Percentiles rank a stretch among this genome's conserved stretches.
phyloP scores from a whole-genome alignment of 2,797 vertebrate species.

The Triplophysa bombifrons region DNA sequence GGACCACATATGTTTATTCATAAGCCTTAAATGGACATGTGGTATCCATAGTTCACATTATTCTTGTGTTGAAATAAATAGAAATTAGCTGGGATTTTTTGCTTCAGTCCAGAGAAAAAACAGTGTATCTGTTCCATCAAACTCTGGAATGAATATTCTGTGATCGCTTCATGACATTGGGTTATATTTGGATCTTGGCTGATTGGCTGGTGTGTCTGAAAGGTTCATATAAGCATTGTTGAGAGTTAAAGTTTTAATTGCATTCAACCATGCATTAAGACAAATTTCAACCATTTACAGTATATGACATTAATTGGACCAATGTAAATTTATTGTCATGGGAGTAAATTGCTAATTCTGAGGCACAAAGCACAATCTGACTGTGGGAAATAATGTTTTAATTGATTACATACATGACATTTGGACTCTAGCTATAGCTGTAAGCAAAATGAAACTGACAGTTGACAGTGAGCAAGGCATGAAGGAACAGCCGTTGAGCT shows the following conservation, averaged over 20 bases:
- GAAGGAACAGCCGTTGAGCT: conserved; percentile 42
- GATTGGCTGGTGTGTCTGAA: not conserved
- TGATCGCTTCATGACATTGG: conserved; percentile 6
- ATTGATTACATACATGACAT: conserved; percentile 17
- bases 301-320: not conserved
- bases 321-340: not conserved
- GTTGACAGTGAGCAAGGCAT: conserved; percentile 31
- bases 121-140: not conserved
- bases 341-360: not conserved
- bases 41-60: not conserved
- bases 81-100: not conserved
- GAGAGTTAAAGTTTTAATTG: not conserved
- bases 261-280: not conserved
- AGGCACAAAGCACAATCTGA: not conserved
- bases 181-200: conserved; percentile 4
- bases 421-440: not conserved
- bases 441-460: conserved; percentile 29
- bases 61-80: not conserved
- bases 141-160: not conserved
- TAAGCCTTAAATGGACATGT: conserved; percentile 10
- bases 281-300: not conserved
- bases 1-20: not conserved
- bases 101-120: not conserved
- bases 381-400: conserved; percentile 18
- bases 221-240: not conserved